A percentile compares a stretch with the other conserved stretches of the same genome.
Conservation (phyloP, 2,888 invertebrate genomes). For the Heliconius aoede region DNA sequence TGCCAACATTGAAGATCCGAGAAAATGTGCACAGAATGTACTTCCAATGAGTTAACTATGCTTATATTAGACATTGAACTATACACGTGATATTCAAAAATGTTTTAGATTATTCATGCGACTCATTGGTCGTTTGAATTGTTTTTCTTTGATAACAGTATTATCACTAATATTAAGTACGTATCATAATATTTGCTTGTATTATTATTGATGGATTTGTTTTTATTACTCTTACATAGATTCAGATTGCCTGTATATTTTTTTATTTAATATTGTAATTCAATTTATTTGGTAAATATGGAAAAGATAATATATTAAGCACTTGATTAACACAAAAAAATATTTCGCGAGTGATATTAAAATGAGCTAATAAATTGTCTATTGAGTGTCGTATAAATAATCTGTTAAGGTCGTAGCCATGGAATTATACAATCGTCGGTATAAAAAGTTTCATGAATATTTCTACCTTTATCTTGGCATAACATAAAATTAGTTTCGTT, state of each 20-base stretch:
- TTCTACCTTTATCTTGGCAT: too few relatives aligned
- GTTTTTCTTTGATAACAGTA: constrained; percentile 10
- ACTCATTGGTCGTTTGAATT: background rate
- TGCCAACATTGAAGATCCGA: too few relatives aligned
- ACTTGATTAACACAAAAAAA: too few relatives aligned
- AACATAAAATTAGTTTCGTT: too few relatives aligned
- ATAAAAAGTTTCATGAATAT: too few relatives aligned
- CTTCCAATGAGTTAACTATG: background rate
- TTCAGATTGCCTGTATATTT: background rate
- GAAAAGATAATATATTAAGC: background rate
- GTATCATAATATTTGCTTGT: constrained; percentile 3
- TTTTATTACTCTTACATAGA: background rate
- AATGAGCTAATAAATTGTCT: too few relatives aligned
- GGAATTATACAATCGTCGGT: too few relatives aligned
- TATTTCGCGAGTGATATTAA: too few relatives aligned
- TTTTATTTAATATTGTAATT: background rate
- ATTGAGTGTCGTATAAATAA: too few relatives aligned
- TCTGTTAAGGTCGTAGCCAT: too few relatives aligned
- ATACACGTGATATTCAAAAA: background rate
- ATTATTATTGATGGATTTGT: constrained; percentile 8
- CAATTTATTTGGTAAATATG: background rate
- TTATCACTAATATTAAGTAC: background rate
- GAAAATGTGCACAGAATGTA: background rate
- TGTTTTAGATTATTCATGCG: background rate
- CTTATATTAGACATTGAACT: background rate